Percentiles rank a stretch among this genome's conserved stretches.
Evolutionary conservation across 2,797 vertebrate species (phyloP).

Genomic region (Spheniscus humboldti): DNA sequence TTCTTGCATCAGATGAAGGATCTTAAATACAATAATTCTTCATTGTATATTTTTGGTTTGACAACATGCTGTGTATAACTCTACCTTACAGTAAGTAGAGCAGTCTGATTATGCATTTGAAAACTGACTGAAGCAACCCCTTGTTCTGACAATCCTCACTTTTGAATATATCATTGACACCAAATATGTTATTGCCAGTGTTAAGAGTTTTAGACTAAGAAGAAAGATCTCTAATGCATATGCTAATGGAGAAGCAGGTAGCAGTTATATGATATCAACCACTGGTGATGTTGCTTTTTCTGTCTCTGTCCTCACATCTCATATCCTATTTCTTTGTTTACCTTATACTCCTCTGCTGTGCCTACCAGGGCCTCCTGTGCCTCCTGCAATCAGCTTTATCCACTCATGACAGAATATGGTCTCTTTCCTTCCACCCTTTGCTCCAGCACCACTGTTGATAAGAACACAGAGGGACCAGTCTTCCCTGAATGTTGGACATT

Average conservation of each 20-base stretch:
- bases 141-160: not conserved
- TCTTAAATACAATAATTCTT: not conserved
- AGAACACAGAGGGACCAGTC: not conserved
- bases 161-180: not conserved
- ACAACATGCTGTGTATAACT: not conserved
- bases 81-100: not conserved
- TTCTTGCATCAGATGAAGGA: not conserved
- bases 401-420: not conserved
- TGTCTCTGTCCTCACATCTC: not conserved
- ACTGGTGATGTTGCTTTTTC: not conserved
- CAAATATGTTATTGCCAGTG: fast-evolving
- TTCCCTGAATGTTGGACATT: not conserved
- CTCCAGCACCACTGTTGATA: not conserved
- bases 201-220: not conserved
- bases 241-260: not conserved
- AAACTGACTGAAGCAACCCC: not conserved
- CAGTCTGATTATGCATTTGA: not conserved
- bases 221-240: not conserved
- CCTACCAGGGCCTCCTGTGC: not conserved
- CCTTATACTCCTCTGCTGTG: not conserved
- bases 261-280: not conserved
- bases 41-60: not conserved
- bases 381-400: not conserved
- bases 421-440: not conserved
- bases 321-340: not conserved